phyloP scores from a whole-genome alignment of 2,888 invertebrate genomes.

The Yponomeuta malinellus region DNA sequence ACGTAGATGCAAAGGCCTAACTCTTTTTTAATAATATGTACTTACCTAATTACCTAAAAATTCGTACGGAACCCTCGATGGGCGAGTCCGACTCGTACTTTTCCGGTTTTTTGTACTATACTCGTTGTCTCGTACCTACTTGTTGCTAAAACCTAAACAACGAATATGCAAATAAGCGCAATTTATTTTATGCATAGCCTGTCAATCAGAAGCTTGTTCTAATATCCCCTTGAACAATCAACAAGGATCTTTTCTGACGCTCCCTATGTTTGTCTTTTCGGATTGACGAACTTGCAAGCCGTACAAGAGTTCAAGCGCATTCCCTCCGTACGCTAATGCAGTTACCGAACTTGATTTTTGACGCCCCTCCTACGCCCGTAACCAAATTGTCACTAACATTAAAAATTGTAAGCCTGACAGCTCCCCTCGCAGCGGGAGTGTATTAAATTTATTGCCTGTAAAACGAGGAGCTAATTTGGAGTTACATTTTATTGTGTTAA shows the following conservation, averaged over 20 bases:
- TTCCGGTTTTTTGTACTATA: no score
- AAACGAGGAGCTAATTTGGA: conserved; percentile 73
- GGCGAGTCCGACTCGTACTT: no score
- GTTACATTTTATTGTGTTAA: conserved; percentile 72
- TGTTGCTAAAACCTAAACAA: background rate
- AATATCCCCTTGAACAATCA: background rate
- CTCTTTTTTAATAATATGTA: no score
- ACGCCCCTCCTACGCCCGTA: conserved; percentile 34
- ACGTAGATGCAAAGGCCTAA: no score
- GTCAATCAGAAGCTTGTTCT: background rate
- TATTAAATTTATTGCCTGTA: conserved; percentile 74
- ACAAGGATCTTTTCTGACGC: background rate
- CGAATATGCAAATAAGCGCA: background rate
- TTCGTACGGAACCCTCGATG: no score
- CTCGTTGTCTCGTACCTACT: background rate
- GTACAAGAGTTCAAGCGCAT: conserved; percentile 13
- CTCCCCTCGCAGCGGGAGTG: conserved; percentile 41
- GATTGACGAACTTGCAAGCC: conserved; percentile 12
- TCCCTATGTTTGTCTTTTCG: conserved; percentile 13
- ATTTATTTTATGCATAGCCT: background rate
- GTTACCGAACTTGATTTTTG: conserved; percentile 54
- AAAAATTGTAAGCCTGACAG: conserved; percentile 54
- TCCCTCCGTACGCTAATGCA: conserved; percentile 7
- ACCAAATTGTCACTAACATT: conserved; percentile 60
- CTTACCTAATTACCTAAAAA: no score